Percentiles rank a stretch among this genome's conserved stretches.
Evolutionary conservation across 2,888 invertebrate genomes (phyloP).

Genomic region (Aphidoletes aphidimyza): DNA sequence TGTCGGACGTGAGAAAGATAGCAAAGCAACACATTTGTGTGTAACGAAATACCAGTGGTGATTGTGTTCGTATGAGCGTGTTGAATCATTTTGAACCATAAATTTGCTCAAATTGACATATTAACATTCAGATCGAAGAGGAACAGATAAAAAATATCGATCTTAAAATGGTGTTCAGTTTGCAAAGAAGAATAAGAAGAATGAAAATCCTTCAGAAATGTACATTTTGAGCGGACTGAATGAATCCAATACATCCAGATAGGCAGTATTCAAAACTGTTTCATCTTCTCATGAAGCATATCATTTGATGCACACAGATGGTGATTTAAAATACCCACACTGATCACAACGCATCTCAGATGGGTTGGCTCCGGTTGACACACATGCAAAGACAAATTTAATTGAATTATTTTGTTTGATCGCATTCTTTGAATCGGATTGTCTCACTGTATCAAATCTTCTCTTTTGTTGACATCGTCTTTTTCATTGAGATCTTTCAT

Average conservation of each 20-base stretch:
- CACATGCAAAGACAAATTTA: constrained; percentile 5
- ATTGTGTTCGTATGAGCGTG: constrained; percentile 8
- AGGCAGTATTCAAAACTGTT: not conserved
- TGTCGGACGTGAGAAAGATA: constrained; percentile 44
- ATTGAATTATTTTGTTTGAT: constrained; percentile 32
- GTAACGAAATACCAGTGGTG: not conserved
- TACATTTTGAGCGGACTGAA: too few relatives aligned
- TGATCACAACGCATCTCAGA: too few relatives aligned
- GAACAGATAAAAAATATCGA: not conserved
- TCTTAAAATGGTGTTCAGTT: not conserved
- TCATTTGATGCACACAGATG: not conserved
- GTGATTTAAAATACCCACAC: constrained; percentile 13
- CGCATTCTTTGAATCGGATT: not conserved
- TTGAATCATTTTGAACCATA: constrained; percentile 40
- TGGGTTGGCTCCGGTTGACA: too few relatives aligned
- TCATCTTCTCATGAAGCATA: not conserved
- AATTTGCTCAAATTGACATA: constrained; percentile 47
- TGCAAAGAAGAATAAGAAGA: not conserved
- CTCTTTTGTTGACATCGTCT: constrained; percentile 11
- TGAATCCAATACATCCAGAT: constrained; percentile 41
- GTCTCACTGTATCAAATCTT: constrained; percentile 15
- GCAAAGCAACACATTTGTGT: constrained; percentile 28
- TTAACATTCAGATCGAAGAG: constrained; percentile 24
- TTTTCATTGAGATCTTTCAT: not conserved
- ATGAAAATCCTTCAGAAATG: constrained; percentile 9